Base-by-base conservation (phyloP, 2,888 invertebrate species). In the Lasioglossum oenotherae region DNA sequence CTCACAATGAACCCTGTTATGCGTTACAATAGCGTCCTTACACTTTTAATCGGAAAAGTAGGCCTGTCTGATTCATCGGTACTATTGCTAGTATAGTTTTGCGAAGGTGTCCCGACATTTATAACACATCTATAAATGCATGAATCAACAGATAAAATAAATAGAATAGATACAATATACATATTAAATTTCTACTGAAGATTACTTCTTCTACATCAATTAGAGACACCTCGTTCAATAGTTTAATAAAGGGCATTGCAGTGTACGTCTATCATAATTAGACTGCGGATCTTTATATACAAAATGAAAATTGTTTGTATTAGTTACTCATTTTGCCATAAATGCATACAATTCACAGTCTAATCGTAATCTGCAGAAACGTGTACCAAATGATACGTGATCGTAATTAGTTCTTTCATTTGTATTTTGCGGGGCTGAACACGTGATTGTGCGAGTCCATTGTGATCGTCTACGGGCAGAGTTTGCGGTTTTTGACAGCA, bases 21-120 rank as follows among this genome's bases (percentile, higher is more conserved):
- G 23, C 57, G 31, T 41, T 27, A 64, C 19, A 8, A 19, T 74
- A 35, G 53, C n/a, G 38, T 69, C 35, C 19, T 81, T n/a, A 57
- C 57, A 73, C 71, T 79, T 79, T 60, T 78, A 76, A 81, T 71
- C 64, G 27, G 46, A 76, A 49, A 75, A 75, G 74, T 86, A 86
- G 86, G 86, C 86, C 86, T 85, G 85, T 85, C 46, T 41, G 72
- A 81, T 75, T 80, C 60, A 78, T 72, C 73, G 78, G 49, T 74
- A 81, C 79, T 85, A 79, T 81, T 76, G 77, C 74, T 75, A 82
- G 72, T 80, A 67, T 78, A 74, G 64, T 81, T 49, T 31, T 35
- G 60, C 19, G n/a, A 75, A 64, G 44, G 38, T 41, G 35, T 53
- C 23, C 19, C 12, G 27, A 57, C 49, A 60, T 76, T 35, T 57